Percentiles rank a stretch among this genome's conserved stretches.
These are phyloP conservation scores for Donacobius atricapilla DNA, from an alignment of 2,113 vertebrate species.

Conservation along the genomic window DNA sequence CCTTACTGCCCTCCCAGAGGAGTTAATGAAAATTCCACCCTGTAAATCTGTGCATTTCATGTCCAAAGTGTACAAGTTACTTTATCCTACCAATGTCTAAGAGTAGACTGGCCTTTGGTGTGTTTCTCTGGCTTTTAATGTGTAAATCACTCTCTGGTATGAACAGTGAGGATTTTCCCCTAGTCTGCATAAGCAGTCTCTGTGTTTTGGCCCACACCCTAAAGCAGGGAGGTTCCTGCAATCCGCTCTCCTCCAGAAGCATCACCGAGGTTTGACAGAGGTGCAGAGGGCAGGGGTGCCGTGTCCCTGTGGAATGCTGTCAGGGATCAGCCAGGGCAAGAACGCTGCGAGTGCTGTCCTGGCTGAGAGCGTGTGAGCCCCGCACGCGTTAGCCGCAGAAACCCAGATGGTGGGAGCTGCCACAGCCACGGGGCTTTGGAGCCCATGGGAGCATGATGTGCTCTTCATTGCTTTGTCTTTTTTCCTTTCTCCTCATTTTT, in stretches of 20 bases:
- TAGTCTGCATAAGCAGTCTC: fast-evolving
- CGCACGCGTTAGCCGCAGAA: fast-evolving
- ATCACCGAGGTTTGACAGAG: background rate
- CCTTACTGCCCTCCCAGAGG: background rate
- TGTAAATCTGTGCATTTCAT: background rate
- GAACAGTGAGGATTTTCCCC: background rate
- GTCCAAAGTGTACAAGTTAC: background rate
- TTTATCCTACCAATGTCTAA: background rate
- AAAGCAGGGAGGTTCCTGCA: background rate
- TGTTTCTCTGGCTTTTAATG: background rate
- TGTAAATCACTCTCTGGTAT: background rate
- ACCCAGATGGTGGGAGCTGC: background rate
- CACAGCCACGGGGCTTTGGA: background rate
- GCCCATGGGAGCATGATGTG: fast-evolving
- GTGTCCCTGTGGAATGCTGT: fast-evolving
- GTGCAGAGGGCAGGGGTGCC: background rate
- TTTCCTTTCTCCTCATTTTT: background rate
- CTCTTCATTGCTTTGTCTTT: background rate
- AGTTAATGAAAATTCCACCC: background rate
- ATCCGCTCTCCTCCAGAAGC: background rate
- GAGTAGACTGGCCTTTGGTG: background rate
- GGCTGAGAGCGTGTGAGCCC: fast-evolving
- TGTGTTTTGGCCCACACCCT: background rate
- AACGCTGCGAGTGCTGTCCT: background rate
- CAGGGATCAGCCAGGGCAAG: background rate